These are phyloP conservation scores for Dolichotis patagonum DNA, from an alignment of 2,113 vertebrate species.

Conservation along the genomic window DNA sequence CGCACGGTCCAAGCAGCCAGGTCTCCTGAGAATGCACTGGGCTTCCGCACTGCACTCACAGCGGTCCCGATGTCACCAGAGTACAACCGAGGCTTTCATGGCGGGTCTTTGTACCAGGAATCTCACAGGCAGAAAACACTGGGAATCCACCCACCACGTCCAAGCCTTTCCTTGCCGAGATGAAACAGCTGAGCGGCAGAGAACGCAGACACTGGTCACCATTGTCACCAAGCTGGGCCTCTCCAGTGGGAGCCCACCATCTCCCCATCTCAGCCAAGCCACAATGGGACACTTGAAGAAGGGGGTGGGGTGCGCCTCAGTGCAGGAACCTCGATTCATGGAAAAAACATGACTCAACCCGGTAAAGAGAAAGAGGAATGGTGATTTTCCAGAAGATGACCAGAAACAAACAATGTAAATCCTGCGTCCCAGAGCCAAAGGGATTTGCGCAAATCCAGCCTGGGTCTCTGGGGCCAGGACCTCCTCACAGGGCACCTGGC, in stretches of 20 bases:
- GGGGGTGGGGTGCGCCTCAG: not conserved
- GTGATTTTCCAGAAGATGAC: not conserved
- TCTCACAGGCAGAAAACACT: no score
- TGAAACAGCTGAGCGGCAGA: not conserved
- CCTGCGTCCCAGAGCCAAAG: not conserved
- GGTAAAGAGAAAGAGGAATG: not conserved
- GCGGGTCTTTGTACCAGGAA: not conserved
- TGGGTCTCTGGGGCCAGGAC: rapidly evolving
- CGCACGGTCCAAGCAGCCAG: no score
- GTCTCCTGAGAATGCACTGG: not conserved
- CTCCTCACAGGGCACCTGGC: not conserved
- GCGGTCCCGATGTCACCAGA: not conserved
- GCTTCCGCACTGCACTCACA: not conserved
- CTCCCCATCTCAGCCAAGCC: not conserved
- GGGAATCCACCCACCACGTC: no score
- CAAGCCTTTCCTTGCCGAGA: not conserved
- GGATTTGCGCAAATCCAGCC: rapidly evolving
- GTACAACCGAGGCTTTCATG: not conserved
- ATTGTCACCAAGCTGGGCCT: not conserved
- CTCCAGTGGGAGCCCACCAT: rapidly evolving
- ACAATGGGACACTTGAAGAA: rapidly evolving
- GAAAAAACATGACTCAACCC: not conserved
- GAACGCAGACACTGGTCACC: rapidly evolving
- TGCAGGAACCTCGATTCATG: not conserved
- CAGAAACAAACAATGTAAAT: not conserved